A percentile compares a stretch with the other conserved stretches of the same genome.
Evolutionary conservation across 2,888 invertebrate species (phyloP).

Genomic region (Mimumesa dahlbomi): DNA sequence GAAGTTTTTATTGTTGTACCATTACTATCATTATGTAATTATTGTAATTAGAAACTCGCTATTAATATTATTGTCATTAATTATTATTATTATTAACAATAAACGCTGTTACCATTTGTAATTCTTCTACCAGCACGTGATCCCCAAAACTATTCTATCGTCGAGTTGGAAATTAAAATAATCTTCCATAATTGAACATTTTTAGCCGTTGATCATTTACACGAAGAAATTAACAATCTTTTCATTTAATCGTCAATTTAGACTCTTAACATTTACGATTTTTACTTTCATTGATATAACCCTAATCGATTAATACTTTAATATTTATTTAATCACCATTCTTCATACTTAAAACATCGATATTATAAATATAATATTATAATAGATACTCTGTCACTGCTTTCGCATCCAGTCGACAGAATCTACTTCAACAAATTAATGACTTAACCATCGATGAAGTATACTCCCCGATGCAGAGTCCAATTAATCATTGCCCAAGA

Average conservation of each 20-base stretch:
- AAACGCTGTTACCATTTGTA: slow-evolving; percentile 80
- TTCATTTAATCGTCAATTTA: not conserved
- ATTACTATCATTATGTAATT: slow-evolving; percentile 79
- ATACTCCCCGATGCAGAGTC: slow-evolving; percentile 15
- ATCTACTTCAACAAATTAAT: no score
- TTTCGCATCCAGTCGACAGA: no score
- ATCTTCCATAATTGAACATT: not conserved
- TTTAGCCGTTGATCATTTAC: no score
- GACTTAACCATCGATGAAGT: not conserved
- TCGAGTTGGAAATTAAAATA: slow-evolving; percentile 1
- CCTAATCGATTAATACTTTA: no score
- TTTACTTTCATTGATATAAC: not conserved
- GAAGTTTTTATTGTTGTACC: slow-evolving; percentile 78
- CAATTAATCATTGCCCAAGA: slow-evolving; percentile 60
- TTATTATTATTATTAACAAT: slow-evolving; percentile 76
- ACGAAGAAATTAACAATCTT: no score
- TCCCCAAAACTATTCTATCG: slow-evolving; percentile 14
- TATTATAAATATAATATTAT: no score
- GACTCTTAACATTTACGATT: not conserved
- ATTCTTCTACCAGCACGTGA: slow-evolving; percentile 31
- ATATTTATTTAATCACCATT: no score
- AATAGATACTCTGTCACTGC: no score
- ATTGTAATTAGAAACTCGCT: slow-evolving; percentile 79
- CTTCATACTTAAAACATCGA: no score
- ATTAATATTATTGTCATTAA: slow-evolving; percentile 76